Percentiles rank a stretch among this genome's conserved stretches.
Evolutionary conservation across 2,888 invertebrate species (phyloP).

Genomic region (Stegophylla sp.): DNA sequence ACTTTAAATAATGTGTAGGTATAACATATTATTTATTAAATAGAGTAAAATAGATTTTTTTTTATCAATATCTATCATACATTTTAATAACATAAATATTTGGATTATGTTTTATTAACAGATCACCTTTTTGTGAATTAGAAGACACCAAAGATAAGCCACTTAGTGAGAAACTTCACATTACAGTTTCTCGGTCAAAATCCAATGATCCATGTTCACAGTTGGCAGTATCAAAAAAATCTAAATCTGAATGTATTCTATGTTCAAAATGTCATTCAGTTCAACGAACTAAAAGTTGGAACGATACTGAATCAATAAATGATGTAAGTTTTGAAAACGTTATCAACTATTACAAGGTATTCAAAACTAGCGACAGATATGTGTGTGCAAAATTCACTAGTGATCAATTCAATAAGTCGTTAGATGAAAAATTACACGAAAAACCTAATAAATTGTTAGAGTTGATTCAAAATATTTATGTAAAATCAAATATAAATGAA

Average conservation of each 20-base stretch:
- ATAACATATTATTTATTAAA: too few relatives aligned
- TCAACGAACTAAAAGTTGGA: conserved; percentile 48
- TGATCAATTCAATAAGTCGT: conserved; percentile 29
- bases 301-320: conserved; percentile 36
- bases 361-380: conserved; percentile 38
- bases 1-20: too few relatives aligned
- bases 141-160: neutral
- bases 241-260: conserved; percentile 30
- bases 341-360: conserved; percentile 53
- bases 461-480: conserved; percentile 2
- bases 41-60: too few relatives aligned
- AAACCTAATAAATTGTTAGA: conserved; percentile 21
- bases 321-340: conserved; percentile 54
- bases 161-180: neutral
- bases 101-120: conserved; percentile 21
- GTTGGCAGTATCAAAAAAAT: conserved; percentile 8
- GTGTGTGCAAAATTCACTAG: conserved; percentile 42
- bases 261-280: conserved; percentile 39
- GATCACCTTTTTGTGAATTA: conserved; percentile 27
- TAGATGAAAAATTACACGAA: conserved; percentile 32
- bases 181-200: conserved; percentile 21
- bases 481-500: conserved; percentile 11
- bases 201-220: conserved; percentile 18
- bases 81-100: neutral
- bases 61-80: neutral